Base-by-base conservation (phyloP, 1,140 invertebrate genomes). In the Coelopa frigida region DNA sequence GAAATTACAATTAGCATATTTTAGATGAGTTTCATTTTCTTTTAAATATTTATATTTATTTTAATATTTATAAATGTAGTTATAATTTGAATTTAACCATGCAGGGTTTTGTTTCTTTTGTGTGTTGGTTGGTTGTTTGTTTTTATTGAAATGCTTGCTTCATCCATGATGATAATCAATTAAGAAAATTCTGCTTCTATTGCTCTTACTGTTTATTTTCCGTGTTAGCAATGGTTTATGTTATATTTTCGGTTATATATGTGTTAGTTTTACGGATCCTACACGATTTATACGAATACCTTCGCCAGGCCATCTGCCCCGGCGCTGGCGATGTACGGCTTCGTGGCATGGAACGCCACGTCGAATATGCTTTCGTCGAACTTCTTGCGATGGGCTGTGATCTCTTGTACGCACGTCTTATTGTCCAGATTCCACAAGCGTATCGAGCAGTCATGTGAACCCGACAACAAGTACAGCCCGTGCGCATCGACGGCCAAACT, bases 361-460 rank as follows among this genome's bases (percentile, higher is more conserved):
- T 97, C 93, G 66, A 97, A 84, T 74, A 99, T 98, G 65, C 93
- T 92, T 75, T 98, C 95, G 72, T 99, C 95, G 76, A 97, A 97
- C 75, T 99, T 99, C 73, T 98, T 99, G 52, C 95, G 83, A 77
- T 99, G 97, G 52, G 94, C 94, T 32, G 96, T 98, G 63, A 99
- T 99, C 74, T 99, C 96, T 75, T 99, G 94, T 55, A 98, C 90
- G 78, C 95, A 98, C 43, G 92, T 95, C 44, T 69, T 68, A 75
- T 89, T 96, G 74, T 99, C 95, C 73, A 98, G 83, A 77, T 98
- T 94, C 96, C 96, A 99, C 61, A 99, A 80, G 70, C 96, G 82
- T 75, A 99, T 92, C 70, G 94, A 97, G 78, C 94, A 97, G 74
- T 99, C 96, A 74, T 99, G 95, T 74, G 78, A 80, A 60, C 95